phyloP scores from a whole-genome alignment of 1,140 invertebrate genomes.

The Varroa destructor region DNA sequence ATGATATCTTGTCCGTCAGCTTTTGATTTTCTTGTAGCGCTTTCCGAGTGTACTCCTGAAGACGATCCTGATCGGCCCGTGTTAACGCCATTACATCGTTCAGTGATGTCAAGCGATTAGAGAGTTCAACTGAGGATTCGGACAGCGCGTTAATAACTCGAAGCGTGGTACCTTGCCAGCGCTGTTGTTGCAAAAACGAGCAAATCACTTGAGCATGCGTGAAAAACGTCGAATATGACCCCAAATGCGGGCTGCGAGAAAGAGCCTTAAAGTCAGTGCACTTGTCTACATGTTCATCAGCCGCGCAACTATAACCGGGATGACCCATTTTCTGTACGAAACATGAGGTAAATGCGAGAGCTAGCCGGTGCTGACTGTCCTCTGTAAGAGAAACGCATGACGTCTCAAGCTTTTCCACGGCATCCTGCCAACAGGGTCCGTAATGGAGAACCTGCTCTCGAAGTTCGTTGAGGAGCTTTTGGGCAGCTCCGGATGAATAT shows the following conservation, averaged over 20 bases:
- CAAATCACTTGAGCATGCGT: slow-evolving; percentile 20
- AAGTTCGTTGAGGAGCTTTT: slow-evolving; percentile 10
- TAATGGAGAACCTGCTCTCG: slow-evolving; percentile 3
- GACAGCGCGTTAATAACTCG: slow-evolving; percentile 11
- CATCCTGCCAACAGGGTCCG: slow-evolving; percentile 17
- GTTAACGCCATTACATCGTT: slow-evolving; percentile 10
- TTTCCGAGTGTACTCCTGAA: not conserved
- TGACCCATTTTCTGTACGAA: slow-evolving; percentile 8
- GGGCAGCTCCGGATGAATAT: not conserved
- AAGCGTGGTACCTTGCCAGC: slow-evolving; percentile 8
- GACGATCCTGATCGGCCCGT: slow-evolving; percentile 18
- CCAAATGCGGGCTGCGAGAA: not conserved
- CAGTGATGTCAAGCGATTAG: not conserved
- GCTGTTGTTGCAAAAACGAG: slow-evolving; percentile 18
- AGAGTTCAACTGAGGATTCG: slow-evolving; percentile 6
- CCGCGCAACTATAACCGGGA: slow-evolving; percentile 11
- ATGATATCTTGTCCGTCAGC: slow-evolving; percentile 3
- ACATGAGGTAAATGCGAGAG: slow-evolving; percentile 11
- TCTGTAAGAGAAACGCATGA: not conserved
- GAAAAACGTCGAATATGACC: slow-evolving; percentile 19
- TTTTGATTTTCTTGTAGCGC: slow-evolving; percentile 13
- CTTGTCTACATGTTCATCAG: not conserved
- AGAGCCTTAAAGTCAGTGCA: not conserved
- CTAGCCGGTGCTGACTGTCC: not conserved
- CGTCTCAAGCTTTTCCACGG: slow-evolving; percentile 2